These are phyloP conservation scores for Lepidotrigona ventralis DNA, from an alignment of 1,140 invertebrate species.

Conservation along the genomic window DNA sequence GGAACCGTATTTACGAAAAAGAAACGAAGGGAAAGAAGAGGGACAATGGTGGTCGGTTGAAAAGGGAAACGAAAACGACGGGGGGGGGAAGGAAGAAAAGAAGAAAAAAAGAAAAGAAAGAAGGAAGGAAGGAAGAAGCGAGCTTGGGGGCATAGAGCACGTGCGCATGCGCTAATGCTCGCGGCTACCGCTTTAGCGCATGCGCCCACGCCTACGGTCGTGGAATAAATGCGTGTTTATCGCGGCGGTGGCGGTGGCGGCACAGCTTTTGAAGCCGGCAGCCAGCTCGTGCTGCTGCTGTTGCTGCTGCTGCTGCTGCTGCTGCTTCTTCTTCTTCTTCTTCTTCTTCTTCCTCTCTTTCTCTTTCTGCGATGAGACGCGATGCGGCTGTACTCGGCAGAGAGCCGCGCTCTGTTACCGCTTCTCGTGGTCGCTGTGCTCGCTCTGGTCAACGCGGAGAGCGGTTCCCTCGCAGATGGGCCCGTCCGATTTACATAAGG, in stretches of 20 bases:
- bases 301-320: too few species aligned
- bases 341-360: not conserved
- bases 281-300: slow-evolving; percentile 57
- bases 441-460: not conserved
- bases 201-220: slow-evolving; percentile 54
- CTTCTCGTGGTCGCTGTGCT: not conserved
- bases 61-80: not conserved
- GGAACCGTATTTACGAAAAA: not conserved
- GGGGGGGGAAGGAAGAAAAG: not conserved
- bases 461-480: slow-evolving; percentile 60
- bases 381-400: not conserved
- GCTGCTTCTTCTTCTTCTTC: not conserved
- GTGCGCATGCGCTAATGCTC: slow-evolving; percentile 50
- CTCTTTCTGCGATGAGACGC: not conserved
- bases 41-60: not conserved
- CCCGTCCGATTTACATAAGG: slow-evolving; percentile 69
- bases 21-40: not conserved
- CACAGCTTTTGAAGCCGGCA: slow-evolving; percentile 71
- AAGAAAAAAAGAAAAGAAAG: too few species aligned
- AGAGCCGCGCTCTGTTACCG: too few species aligned
- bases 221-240: slow-evolving; percentile 77
- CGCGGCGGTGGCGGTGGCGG: slow-evolving; percentile 71
- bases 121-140: too few species aligned
- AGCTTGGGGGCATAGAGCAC: slow-evolving; percentile 36
- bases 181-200: slow-evolving; percentile 45